phyloP scores from a whole-genome alignment of 2,888 invertebrate genomes.

The Euclidia mi region DNA sequence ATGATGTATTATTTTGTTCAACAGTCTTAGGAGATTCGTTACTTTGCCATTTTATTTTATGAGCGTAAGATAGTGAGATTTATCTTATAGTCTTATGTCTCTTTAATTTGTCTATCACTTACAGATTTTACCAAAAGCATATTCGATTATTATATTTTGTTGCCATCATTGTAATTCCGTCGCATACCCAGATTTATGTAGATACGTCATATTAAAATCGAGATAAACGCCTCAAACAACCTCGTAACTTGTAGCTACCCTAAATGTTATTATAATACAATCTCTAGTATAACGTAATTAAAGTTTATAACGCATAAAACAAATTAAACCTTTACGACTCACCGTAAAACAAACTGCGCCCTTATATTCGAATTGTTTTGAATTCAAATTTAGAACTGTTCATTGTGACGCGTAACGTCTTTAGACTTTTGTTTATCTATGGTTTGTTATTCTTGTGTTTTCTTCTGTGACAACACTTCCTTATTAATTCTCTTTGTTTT shows the following conservation, averaged over 20 bases:
- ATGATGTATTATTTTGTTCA: too few species aligned
- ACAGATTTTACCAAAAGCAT: too few species aligned
- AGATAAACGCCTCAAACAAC: conserved; percentile 3
- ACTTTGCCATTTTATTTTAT: too few species aligned
- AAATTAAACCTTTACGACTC: conserved; percentile 64
- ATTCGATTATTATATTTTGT: too few species aligned
- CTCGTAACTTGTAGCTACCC: conserved; percentile 5
- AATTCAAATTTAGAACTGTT: conserved; percentile 45
- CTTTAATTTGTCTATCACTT: too few species aligned
- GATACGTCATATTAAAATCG: too few species aligned
- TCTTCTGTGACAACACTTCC: not conserved
- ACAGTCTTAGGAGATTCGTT: too few species aligned
- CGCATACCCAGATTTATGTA: too few species aligned
- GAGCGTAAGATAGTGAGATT: too few species aligned
- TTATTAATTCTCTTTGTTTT: not conserved
- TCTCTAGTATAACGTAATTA: conserved; percentile 55
- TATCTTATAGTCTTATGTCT: too few species aligned
- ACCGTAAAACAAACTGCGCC: conserved; percentile 50
- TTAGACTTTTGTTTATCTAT: conserved; percentile 13
- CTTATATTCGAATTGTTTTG: conserved; percentile 56
- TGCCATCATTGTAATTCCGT: too few species aligned
- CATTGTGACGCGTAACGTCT: conserved; percentile 41
- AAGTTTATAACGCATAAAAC: conserved; percentile 64
- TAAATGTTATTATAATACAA: conserved; percentile 25
- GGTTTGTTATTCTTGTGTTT: not conserved